phyloP scores from a whole-genome alignment of 2,113 vertebrate genomes.

The Eudyptes chrysolophus region DNA sequence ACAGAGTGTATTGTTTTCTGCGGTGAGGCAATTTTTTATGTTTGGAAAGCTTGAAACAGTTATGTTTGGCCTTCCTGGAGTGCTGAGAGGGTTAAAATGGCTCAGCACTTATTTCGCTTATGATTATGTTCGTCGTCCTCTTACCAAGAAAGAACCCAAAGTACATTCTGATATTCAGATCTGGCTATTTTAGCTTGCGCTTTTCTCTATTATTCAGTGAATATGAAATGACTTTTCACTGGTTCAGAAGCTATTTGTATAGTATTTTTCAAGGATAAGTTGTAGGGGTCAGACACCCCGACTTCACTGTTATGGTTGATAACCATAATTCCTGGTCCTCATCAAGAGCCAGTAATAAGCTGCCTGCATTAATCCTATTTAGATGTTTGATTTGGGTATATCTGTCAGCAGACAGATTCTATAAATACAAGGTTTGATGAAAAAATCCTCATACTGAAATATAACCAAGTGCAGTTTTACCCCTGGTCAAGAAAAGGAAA shows the following conservation, averaged over 20 bases:
- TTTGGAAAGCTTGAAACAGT: neutral
- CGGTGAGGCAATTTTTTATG: neutral
- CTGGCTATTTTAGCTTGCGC: constrained; percentile 2
- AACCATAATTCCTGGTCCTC: constrained; percentile 18
- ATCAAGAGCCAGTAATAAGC: constrained; percentile 33
- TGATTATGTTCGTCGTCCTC: neutral
- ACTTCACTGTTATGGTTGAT: neutral
- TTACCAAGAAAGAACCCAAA: neutral
- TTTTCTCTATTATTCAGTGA: constrained; percentile 37
- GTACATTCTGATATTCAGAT: constrained; percentile 26
- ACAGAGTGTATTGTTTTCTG: neutral
- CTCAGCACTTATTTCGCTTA: neutral
- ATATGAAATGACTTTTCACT: neutral
- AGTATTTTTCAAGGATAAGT: neutral
- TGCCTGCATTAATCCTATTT: constrained; percentile 41
- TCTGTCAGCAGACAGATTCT: constrained; percentile 4
- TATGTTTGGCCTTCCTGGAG: neutral
- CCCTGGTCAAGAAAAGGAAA: neutral
- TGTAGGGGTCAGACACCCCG: neutral
- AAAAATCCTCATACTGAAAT: neutral
- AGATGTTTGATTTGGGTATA: constrained; percentile 43
- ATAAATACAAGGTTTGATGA: neutral
- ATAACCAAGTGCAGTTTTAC: neutral
- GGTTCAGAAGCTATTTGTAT: neutral
- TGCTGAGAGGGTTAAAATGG: constrained; percentile 6